Conservation (phyloP, 2,797 vertebrate genomes). For the Leuciscus waleckii region DNA sequence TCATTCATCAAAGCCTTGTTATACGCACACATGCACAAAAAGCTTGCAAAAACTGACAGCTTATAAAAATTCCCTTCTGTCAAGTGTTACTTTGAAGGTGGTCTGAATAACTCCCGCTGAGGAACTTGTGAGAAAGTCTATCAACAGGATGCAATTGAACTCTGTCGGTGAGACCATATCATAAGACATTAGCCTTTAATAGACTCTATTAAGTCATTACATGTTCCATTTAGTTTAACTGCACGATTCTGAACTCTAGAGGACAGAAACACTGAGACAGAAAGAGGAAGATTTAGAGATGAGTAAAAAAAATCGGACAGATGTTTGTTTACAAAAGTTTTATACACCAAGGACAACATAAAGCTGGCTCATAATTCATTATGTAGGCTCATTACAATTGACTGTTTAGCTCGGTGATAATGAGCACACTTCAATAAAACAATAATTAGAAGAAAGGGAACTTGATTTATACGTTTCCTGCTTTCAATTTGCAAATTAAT, state of each 20-base stretch:
- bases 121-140: constrained; percentile 35
- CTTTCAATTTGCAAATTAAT: constrained; percentile 61
- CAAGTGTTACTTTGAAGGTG: background rate
- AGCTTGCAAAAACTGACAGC: background rate
- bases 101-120: constrained; percentile 1
- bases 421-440: constrained; percentile 47
- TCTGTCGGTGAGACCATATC: constrained; percentile 63
- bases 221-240: constrained; percentile 80
- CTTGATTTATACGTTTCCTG: constrained; percentile 52
- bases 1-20: background rate
- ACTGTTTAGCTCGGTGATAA: constrained; percentile 41
- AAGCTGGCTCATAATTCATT: constrained; percentile 34
- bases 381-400: constrained; percentile 36
- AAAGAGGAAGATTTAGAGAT: constrained; percentile 19
- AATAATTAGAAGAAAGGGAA: constrained; percentile 36
- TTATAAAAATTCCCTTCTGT: background rate
- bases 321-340: constrained; percentile 36
- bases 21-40: background rate
- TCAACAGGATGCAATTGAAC: constrained; percentile 31
- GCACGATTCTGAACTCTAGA: constrained; percentile 65
- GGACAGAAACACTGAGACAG: constrained; percentile 33
- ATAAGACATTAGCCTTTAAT: constrained; percentile 78
- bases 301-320: constrained; percentile 20
- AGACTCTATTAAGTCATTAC: constrained; percentile 75
- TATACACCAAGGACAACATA: background rate